Conservation (phyloP, 2,113 vertebrate species). For the Corythornis vintsioides region DNA sequence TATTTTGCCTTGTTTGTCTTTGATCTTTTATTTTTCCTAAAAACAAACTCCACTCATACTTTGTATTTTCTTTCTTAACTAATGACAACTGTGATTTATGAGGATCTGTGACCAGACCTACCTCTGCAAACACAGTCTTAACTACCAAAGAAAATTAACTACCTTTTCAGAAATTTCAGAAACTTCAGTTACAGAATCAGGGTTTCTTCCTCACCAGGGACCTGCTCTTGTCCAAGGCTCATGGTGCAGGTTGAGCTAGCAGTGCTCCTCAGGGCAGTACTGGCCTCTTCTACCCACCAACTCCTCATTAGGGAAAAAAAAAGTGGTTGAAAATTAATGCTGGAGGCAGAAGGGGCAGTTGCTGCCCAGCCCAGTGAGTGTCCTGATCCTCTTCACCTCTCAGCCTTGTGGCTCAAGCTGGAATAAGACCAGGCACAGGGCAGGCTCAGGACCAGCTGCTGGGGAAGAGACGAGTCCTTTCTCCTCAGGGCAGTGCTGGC, state of each 20-base stretch:
- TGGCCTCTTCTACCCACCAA: not conserved
- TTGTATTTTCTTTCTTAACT: not conserved
- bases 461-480: not conserved
- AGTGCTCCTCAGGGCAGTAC: not conserved
- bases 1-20: not conserved
- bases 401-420: not conserved
- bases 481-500: not conserved
- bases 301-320: not conserved
- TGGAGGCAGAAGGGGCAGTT: not conserved
- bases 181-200: not conserved
- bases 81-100: not conserved
- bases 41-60: not conserved
- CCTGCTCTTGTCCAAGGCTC: not conserved
- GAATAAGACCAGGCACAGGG: fast-evolving
- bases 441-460: not conserved
- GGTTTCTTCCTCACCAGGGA: not conserved
- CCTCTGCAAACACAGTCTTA: not conserved
- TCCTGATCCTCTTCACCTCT: not conserved
- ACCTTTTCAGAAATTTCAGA: not conserved
- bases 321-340: not conserved
- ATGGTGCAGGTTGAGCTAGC: not conserved
- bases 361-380: not conserved
- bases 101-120: not conserved
- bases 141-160: not conserved
- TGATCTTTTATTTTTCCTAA: not conserved